Evolutionary conservation across 2,888 invertebrate genomes (phyloP), one percentile per base, ranked within the genome.

Genomic region (Slavum lentiscoides): DNA sequence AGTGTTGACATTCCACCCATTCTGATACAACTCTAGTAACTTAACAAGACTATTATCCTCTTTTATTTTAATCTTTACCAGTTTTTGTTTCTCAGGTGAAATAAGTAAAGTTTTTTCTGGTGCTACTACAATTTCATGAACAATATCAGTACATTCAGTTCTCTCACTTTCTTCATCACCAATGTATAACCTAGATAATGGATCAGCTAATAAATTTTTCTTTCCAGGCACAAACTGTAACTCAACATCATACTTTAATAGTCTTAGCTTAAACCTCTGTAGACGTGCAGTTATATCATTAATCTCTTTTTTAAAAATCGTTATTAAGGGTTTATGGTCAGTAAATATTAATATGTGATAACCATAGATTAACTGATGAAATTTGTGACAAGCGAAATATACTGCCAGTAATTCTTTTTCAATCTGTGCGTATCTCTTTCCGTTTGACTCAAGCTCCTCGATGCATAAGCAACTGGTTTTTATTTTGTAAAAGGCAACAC

Each of bases 181-280:
- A 7, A 21, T n/a, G 23, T 55, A 37, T 21, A 64, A 64, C 55
- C 49, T 82, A 21, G 67, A 53, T 23, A 68, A 62, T 15, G 53
- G 30, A 62, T 75, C 75, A 11, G 75, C 68, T 17, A 82, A 39
- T 17, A 37, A 19, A 37, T 62, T 82, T 43, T 82, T 19, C 21
- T 49, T 75, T 7, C 75, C 82, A 59, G 30, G 30, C 17, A 82
- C 30, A 30, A 39, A 75, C 23, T 66, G 19, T 8, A 81, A 15
- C 17, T 64, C n/a, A 6, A 81, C 15, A 13, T 82, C 61, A 59
- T 75, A 75, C 13, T n/a, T 39, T 19, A 80, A 30, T 70, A 70
- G 23, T 70, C 55, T 39, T 59, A 75, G n/a, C n/a, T 76, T 75
- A 68, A 76, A 61, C 69, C 76, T 76, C 58, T 82, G 82, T 53